Percentiles rank a stretch among this genome's conserved stretches.
phyloP scores from a whole-genome alignment of 2,113 vertebrate species.

The Miniopterus natalensis region DNA sequence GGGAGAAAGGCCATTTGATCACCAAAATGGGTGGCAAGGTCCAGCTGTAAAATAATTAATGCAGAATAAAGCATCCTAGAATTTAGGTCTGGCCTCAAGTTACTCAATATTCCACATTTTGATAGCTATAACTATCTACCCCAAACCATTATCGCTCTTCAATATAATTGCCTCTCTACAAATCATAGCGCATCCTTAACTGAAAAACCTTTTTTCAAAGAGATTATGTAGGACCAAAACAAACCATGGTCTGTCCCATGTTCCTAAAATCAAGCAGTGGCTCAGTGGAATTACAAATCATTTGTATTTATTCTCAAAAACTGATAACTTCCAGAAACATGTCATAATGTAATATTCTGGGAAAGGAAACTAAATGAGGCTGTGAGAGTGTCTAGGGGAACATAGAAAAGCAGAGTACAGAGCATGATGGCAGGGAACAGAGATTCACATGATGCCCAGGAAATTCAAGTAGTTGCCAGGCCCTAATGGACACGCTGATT shows the following conservation, averaged over 20 bases:
- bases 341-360: background rate
- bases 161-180: background rate
- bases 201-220: background rate
- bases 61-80: background rate
- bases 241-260: background rate
- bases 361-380: background rate
- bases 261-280: background rate
- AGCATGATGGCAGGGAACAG: background rate
- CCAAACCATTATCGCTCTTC: background rate
- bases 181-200: background rate
- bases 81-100: background rate
- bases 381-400: background rate
- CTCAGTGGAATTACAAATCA: background rate
- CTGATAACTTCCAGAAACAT: constrained; percentile 2
- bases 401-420: background rate
- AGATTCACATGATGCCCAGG: background rate
- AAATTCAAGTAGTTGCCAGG: background rate
- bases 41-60: background rate
- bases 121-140: background rate
- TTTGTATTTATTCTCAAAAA: background rate
- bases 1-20: background rate
- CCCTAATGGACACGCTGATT: background rate
- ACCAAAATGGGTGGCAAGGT: background rate
- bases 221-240: background rate
- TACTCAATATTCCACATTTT: constrained; percentile 21